Evolutionary conservation across 1,140 invertebrate species (phyloP).

Genomic region (Drosophila pruinosa): DNA sequence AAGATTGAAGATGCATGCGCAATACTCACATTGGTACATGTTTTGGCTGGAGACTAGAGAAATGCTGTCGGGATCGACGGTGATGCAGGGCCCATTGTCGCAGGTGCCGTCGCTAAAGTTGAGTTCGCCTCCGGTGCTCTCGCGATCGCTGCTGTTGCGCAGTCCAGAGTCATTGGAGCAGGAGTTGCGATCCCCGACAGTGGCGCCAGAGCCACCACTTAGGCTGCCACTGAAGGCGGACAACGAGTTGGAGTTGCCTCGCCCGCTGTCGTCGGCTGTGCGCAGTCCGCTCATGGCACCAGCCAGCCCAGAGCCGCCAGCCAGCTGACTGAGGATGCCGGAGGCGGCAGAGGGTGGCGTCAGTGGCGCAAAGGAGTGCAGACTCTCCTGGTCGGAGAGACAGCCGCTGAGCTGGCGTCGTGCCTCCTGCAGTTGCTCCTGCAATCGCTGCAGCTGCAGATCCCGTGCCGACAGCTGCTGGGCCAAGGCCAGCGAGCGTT

Average conservation of each 20-base stretch:
- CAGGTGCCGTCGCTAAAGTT: slow-evolving; percentile 82
- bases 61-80: slow-evolving; percentile 81
- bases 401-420: slow-evolving; percentile 89
- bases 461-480: slow-evolving; percentile 93
- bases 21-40: slow-evolving; percentile 91
- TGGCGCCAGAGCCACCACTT: slow-evolving; percentile 85
- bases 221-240: slow-evolving; percentile 82
- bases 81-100: slow-evolving; percentile 81
- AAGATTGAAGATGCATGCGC: neutral
- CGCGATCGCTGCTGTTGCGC: slow-evolving; percentile 91
- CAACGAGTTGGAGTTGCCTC: slow-evolving; percentile 83
- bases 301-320: slow-evolving; percentile 85
- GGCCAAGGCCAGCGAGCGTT: slow-evolving; percentile 92
- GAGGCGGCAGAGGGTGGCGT: slow-evolving; percentile 80
- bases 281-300: slow-evolving; percentile 82
- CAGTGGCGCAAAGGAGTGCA: slow-evolving; percentile 85
- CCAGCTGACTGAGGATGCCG: slow-evolving; percentile 82
- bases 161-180: slow-evolving; percentile 93
- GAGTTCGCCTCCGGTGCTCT: slow-evolving; percentile 86
- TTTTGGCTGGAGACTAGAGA: slow-evolving; percentile 85
- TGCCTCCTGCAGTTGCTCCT: slow-evolving; percentile 92
- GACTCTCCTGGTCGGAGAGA: slow-evolving; percentile 89
- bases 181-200: slow-evolving; percentile 87
- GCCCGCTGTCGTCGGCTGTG: slow-evolving; percentile 85
- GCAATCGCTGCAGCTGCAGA: slow-evolving; percentile 91